Percentiles rank a stretch among this genome's conserved stretches.
These are phyloP conservation scores for Spodoptera littoralis DNA, from an alignment of 2,888 invertebrate species.

Conservation along the genomic window DNA sequence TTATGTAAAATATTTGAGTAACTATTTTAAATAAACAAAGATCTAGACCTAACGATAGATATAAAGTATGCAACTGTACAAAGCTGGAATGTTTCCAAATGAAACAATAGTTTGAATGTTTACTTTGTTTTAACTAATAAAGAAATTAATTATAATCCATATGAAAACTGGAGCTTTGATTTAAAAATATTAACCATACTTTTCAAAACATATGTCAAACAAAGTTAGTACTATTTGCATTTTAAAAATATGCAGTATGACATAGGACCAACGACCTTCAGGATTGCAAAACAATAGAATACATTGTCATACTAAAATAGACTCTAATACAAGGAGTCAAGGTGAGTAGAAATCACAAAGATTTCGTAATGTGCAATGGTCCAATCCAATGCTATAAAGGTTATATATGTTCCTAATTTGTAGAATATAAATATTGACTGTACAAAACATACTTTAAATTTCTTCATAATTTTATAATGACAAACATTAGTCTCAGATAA, in stretches of 20 bases:
- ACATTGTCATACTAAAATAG: neutral
- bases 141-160: neutral
- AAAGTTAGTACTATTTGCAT: too few species aligned
- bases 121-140: conserved; percentile 1
- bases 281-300: conserved; percentile 27
- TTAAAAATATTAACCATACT: too few species aligned
- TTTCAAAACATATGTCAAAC: too few species aligned
- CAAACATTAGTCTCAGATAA: too few species aligned
- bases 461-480: too few species aligned
- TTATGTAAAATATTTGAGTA: too few species aligned
- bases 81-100: conserved; percentile 9
- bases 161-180: too few species aligned
- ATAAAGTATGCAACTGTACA: neutral
- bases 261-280: conserved; percentile 8
- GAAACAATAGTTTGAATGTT: conserved; percentile 15
- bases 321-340: conserved; percentile 6
- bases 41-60: neutral
- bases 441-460: too few species aligned
- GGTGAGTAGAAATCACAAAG: conserved; percentile 1
- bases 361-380: neutral
- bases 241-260: neutral
- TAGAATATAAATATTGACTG: too few species aligned
- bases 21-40: conserved; percentile 12
- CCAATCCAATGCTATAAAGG: neutral
- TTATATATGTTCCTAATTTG: neutral